Evolutionary conservation across 1,140 invertebrate species (phyloP).

Genomic region (Glomeris maerens): DNA sequence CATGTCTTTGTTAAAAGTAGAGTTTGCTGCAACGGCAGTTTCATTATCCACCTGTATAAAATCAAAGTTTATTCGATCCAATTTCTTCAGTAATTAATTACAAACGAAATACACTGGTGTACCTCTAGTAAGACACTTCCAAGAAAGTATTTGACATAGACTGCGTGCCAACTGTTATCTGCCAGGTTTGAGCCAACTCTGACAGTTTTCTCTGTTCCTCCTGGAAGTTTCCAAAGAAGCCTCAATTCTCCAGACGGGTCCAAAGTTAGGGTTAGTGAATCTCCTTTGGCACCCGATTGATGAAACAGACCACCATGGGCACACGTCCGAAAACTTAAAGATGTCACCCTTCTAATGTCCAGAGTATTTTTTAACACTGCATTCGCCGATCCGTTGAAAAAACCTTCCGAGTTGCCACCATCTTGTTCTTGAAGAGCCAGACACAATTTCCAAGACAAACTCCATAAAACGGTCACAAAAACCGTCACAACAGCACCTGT

Average conservation of each 20-base stretch:
- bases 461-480: no score
- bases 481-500: no score
- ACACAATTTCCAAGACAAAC: no score
- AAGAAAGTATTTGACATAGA: conserved; percentile 14
- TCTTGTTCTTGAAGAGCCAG: no score
- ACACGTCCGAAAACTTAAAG: conserved; percentile 21
- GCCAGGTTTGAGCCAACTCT: conserved; percentile 8
- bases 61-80: no score
- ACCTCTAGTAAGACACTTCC: conserved; percentile 15
- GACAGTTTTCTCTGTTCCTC: background rate
- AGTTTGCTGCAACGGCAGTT: conserved; percentile 49
- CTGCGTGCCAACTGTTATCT: conserved; percentile 19
- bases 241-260: conserved; percentile 11
- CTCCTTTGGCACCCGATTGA: conserved; percentile 16
- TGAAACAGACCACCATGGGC: conserved; percentile 17
- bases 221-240: conserved; percentile 8
- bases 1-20: conserved; percentile 41
- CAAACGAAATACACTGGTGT: no score
- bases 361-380: conserved; percentile 11
- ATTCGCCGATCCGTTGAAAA: background rate
- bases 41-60: conserved; percentile 25
- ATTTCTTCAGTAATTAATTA: no score
- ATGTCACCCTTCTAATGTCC: conserved; percentile 9
- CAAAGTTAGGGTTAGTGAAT: conserved; percentile 15
- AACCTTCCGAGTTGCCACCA: no score